Evolutionary conservation across 2,888 invertebrate genomes (phyloP).

Genomic region (Ephialtes manifestator): DNA sequence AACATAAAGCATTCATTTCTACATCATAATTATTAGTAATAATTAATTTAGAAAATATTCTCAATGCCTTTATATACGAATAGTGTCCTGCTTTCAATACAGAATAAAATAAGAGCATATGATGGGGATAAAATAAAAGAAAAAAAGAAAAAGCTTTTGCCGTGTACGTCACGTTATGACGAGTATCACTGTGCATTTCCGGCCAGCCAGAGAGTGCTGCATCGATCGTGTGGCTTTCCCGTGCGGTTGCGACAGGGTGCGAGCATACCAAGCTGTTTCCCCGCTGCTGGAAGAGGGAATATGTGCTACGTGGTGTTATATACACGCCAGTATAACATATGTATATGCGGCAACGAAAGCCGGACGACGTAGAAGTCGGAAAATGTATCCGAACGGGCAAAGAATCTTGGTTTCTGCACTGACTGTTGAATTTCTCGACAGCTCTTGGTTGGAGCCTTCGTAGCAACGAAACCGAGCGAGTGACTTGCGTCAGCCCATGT

Average conservation of each 20-base stretch:
- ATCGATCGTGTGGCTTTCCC: constrained; percentile 68
- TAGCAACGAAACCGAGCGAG: constrained; percentile 55
- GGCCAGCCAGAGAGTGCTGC: constrained; percentile 62
- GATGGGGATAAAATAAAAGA: background rate
- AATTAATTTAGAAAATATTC: too few relatives aligned
- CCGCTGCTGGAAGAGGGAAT: constrained; percentile 13
- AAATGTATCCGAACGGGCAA: constrained; percentile 8
- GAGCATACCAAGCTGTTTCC: constrained; percentile 35
- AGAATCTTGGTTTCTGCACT: constrained; percentile 36
- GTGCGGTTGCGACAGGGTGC: constrained; percentile 60
- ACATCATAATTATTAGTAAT: too few relatives aligned
- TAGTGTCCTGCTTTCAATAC: background rate
- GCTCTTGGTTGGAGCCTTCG: background rate
- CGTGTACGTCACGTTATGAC: constrained; percentile 26
- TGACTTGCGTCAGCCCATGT: constrained; percentile 66
- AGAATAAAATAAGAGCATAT: background rate
- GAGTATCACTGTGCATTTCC: constrained; percentile 56
- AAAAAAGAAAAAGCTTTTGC: background rate
- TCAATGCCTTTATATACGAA: background rate
- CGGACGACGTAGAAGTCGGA: constrained; percentile 17
- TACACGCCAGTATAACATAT: background rate
- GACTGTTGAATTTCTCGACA: constrained; percentile 16
- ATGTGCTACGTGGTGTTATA: background rate
- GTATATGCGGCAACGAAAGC: background rate
- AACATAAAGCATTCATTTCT: too few relatives aligned